A percentile compares a stretch with the other conserved stretches of the same genome.
Conservation (phyloP, 2,113 vertebrate genomes). For the Microtus pennsylvanicus region DNA sequence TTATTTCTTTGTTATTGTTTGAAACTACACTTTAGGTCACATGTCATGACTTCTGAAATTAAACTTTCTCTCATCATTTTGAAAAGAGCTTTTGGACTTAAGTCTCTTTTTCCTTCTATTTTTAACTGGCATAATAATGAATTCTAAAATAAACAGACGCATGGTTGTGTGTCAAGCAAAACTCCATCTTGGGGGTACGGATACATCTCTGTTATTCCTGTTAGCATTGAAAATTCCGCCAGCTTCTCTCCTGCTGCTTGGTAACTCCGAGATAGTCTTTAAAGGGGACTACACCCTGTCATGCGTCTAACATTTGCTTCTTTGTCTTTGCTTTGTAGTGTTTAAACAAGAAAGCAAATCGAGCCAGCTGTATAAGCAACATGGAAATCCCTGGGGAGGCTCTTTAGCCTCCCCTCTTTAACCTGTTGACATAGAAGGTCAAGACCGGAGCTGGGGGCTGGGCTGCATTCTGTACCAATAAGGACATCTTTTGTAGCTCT, state of each 20-base stretch:
- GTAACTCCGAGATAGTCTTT: constrained; percentile 56
- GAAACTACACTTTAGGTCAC: not conserved
- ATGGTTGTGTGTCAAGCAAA: not conserved
- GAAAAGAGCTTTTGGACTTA: constrained; percentile 27
- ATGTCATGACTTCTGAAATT: not conserved
- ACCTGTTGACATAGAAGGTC: constrained; percentile 41
- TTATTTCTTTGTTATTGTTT: not conserved
- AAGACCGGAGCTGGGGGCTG: not conserved
- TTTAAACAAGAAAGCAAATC: constrained; percentile 74
- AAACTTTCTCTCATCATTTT: constrained; percentile 1
- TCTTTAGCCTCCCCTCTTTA: not conserved
- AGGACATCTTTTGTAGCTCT: not conserved
- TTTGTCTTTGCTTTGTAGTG: constrained; percentile 59
- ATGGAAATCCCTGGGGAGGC: constrained; percentile 46
- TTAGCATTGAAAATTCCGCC: not conserved
- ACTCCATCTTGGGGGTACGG: not conserved
- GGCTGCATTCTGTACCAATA: not conserved
- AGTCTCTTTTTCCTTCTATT: not conserved
- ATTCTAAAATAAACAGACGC: constrained; percentile 52
- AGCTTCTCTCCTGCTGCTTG: constrained; percentile 36
- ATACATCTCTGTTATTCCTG: constrained; percentile 16
- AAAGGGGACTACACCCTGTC: constrained; percentile 50
- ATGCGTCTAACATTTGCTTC: constrained; percentile 56
- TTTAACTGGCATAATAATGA: not conserved
- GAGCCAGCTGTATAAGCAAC: constrained; percentile 70